Conservation (phyloP, 2,888 invertebrate genomes). For the Syrista parreyssii region DNA sequence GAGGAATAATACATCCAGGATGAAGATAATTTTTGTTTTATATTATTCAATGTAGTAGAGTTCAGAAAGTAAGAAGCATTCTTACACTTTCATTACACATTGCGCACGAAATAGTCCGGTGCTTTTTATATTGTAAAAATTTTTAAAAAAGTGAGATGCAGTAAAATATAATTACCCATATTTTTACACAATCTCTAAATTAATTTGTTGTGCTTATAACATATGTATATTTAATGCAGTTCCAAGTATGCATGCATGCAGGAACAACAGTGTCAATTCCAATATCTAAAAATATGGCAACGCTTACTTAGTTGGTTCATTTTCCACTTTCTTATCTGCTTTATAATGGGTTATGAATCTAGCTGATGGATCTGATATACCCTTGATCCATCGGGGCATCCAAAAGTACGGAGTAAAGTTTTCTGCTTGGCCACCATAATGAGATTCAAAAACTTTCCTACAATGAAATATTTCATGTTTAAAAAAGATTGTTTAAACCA, state of each 20-base stretch:
- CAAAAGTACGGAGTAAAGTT: slow-evolving; percentile 79
- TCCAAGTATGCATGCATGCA: too few relatives aligned
- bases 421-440: slow-evolving; percentile 71
- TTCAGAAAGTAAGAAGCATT: background rate
- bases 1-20: background rate
- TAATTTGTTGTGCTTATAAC: too few relatives aligned
- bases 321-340: slow-evolving; percentile 60
- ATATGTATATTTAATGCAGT: background rate
- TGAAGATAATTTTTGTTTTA: background rate
- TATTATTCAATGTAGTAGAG: background rate
- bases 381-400: slow-evolving; percentile 82
- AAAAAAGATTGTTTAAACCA: background rate
- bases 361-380: slow-evolving; percentile 80
- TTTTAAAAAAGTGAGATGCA: background rate
- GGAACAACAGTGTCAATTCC: too few relatives aligned
- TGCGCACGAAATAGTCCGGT: background rate
- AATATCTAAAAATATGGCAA: background rate
- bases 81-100: background rate
- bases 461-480: slow-evolving; percentile 26
- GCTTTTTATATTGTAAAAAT: background rate
- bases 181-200: background rate
- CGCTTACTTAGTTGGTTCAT: slow-evolving; percentile 11
- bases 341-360: slow-evolving; percentile 80
- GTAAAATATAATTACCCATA: background rate
- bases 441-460: slow-evolving; percentile 76